These are phyloP conservation scores for Abrostola triplasia DNA, from an alignment of 2,888 invertebrate species.

Conservation along the genomic window DNA sequence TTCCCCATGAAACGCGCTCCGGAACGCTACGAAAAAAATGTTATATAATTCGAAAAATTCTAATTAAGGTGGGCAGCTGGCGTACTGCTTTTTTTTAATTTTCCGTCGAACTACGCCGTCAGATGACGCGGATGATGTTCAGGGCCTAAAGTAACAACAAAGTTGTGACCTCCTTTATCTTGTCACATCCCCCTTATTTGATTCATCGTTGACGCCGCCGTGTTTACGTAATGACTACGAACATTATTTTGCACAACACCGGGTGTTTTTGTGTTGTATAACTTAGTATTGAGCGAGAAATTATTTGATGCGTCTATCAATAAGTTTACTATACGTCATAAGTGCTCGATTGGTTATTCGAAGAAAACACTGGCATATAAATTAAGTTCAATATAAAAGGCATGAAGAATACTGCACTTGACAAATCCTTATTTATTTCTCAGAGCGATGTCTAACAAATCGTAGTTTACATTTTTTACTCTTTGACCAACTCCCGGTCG, in stretches of 20 bases:
- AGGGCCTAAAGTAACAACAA: conserved; percentile 69
- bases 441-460: too few species aligned
- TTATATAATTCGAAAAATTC: conserved; percentile 85
- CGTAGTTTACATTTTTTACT: too few species aligned
- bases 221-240: conserved; percentile 46
- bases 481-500: too few species aligned
- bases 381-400: too few species aligned
- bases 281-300: too few species aligned
- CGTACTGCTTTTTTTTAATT: conserved; percentile 81
- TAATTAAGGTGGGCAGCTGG: conserved; percentile 85
- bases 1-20: conserved; percentile 61
- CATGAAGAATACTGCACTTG: too few species aligned
- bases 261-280: background rate
- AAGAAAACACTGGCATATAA: too few species aligned
- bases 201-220: conserved; percentile 48
- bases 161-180: conserved; percentile 71
- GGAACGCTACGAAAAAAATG: conserved; percentile 65
- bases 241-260: conserved; percentile 14
- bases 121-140: conserved; percentile 79
- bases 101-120: conserved; percentile 77
- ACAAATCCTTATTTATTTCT: too few species aligned
- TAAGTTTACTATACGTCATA: too few species aligned
- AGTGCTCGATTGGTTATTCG: too few species aligned
- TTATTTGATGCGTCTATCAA: too few species aligned
- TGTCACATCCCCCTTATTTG: conserved; percentile 58